Conservation (phyloP, 2,113 vertebrate species). For the human (Homo sapiens) region DNA sequence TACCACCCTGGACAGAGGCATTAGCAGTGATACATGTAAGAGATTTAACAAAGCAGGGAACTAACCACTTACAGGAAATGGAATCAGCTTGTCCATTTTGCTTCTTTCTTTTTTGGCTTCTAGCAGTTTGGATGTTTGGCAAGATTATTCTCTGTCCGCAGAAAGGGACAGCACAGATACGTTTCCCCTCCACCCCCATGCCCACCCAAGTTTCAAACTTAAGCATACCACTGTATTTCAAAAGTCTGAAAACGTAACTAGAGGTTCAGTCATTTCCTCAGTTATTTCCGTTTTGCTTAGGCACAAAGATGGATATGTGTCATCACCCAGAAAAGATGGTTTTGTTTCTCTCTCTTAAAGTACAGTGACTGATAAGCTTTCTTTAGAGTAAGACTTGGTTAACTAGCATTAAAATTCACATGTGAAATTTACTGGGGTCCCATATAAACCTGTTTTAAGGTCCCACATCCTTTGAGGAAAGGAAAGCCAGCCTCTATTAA, state of each 20-base stretch:
- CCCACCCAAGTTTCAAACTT: neutral
- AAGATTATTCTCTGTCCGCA: constrained; percentile 1
- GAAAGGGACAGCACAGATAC: neutral
- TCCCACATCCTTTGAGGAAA: neutral
- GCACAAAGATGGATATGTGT: neutral
- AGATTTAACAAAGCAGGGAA: constrained; percentile 37
- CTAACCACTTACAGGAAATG: neutral
- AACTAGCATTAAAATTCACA: neutral
- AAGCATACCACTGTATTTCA: neutral
- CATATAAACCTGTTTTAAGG: neutral
- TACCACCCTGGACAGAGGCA: constrained; percentile 49
- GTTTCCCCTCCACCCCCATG: neutral
- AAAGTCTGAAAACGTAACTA: neutral
- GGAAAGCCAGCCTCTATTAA: neutral
- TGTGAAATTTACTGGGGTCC: neutral
- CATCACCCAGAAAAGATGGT: neutral
- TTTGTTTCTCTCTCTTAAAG: neutral
- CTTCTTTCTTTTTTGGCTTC: constrained; percentile 41
- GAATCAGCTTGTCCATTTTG: neutral
- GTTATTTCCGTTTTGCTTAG: neutral
- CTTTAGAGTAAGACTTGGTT: neutral
- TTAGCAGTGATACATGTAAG: constrained; percentile 34
- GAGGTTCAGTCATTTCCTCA: neutral
- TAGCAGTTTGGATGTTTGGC: neutral
- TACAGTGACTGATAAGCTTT: neutral